Conservation (phyloP, 1,140 invertebrate species). For the Yoshiicerus persimilis region DNA sequence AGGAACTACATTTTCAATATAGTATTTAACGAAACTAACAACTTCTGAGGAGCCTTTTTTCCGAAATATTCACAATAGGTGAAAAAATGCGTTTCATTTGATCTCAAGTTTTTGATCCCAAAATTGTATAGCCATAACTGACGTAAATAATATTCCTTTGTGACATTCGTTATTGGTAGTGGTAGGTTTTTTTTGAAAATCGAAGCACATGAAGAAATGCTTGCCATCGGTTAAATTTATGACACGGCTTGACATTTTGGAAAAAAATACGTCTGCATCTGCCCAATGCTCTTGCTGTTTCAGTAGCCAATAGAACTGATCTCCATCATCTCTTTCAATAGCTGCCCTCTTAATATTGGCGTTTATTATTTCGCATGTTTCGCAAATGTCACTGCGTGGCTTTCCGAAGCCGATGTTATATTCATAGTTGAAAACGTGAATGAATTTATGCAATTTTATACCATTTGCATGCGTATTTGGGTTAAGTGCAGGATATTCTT, state of each 20-base stretch:
- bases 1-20: not conserved
- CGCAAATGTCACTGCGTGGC: not conserved
- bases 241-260: not conserved
- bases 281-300: not conserved
- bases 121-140: slow-evolving; percentile 19
- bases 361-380: not conserved
- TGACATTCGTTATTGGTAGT: not conserved
- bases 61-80: not conserved
- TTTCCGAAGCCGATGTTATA: slow-evolving; percentile 10
- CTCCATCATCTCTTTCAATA: not conserved
- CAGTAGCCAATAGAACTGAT: not conserved
- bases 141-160: not conserved
- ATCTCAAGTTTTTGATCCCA: not conserved
- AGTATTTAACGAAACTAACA: not conserved
- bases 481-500: not conserved
- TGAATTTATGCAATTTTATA: not conserved
- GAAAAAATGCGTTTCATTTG: not conserved
- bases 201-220: not conserved
- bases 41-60: not conserved
- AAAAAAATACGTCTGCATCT: not conserved
- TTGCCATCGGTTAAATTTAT: not conserved
- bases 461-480: not conserved
- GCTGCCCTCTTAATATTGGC: not conserved
- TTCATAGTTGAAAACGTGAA: slow-evolving; percentile 6
- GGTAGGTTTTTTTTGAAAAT: slow-evolving; percentile 13